Conservation (phyloP, 2,797 vertebrate genomes). For the Poecilia velifera region DNA sequence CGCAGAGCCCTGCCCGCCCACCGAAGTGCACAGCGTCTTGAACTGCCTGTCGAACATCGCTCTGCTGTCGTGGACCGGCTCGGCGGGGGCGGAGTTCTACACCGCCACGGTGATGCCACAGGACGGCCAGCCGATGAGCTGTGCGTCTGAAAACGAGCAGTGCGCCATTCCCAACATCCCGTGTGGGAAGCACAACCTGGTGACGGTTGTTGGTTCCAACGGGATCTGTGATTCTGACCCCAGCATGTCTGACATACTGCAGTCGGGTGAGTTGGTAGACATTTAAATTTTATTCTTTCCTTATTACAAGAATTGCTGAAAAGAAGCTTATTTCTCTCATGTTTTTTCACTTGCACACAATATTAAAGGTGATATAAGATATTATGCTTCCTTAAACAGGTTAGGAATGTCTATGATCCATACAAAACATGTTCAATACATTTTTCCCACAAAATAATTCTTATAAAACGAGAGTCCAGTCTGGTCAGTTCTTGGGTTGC, state of each 20-base stretch:
- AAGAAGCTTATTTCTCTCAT: too few relatives aligned
- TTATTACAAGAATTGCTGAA: neutral
- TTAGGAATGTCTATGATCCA: too few relatives aligned
- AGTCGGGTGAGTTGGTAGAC: conserved; percentile 71
- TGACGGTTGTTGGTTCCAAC: conserved; percentile 75
- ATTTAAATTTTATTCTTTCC: neutral
- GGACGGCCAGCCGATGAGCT: conserved; percentile 59
- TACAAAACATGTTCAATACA: too few relatives aligned
- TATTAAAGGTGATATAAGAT: neutral
- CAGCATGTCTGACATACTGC: conserved; percentile 57
- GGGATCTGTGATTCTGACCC: conserved; percentile 72
- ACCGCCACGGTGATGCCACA: conserved; percentile 59
- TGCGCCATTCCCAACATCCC: conserved; percentile 76
- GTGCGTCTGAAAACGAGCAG: conserved; percentile 67
- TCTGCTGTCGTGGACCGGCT: conserved; percentile 74
- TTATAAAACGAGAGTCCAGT: too few relatives aligned
- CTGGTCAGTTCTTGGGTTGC: too few relatives aligned
- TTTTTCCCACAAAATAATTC: too few relatives aligned
- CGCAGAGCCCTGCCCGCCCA: conserved; percentile 81
- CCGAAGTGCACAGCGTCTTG: conserved; percentile 62
- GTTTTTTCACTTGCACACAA: neutral
- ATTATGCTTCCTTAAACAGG: too few relatives aligned
- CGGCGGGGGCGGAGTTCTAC: conserved; percentile 73
- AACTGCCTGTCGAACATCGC: conserved; percentile 80
- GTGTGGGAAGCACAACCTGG: conserved; percentile 78